Percentiles rank a stretch among this genome's conserved stretches.
These are phyloP conservation scores for Trypoxylon attenuatum DNA, from an alignment of 2,888 invertebrate species.

Conservation along the genomic window DNA sequence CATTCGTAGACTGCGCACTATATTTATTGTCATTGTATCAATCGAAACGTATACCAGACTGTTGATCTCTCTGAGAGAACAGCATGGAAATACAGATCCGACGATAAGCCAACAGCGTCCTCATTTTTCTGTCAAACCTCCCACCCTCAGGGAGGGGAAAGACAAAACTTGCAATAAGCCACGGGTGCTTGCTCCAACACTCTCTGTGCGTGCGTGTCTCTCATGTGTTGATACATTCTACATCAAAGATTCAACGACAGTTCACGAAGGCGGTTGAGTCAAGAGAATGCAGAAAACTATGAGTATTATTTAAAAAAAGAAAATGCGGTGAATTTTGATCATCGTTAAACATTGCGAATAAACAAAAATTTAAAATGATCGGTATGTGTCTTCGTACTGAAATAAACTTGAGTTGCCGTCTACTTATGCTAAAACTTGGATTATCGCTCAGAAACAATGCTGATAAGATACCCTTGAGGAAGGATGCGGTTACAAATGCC, in stretches of 20 bases:
- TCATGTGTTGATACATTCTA: background rate
- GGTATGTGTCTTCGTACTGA: background rate
- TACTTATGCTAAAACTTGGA: background rate
- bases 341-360: background rate
- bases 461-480: slow-evolving; percentile 36
- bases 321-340: background rate
- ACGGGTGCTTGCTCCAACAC: background rate
- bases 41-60: slow-evolving; percentile 43
- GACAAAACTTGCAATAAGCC: background rate
- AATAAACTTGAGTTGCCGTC: background rate
- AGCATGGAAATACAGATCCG: slow-evolving; percentile 59
- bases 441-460: background rate
- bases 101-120: slow-evolving; percentile 36
- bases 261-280: background rate
- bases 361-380: background rate
- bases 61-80: slow-evolving; percentile 36
- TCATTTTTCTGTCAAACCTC: slow-evolving; percentile 5
- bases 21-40: slow-evolving; percentile 62
- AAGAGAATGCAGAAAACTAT: background rate
- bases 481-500: slow-evolving; percentile 50
- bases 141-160: slow-evolving; percentile 6
- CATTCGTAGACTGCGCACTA: slow-evolving; percentile 34
- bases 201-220: too few relatives aligned
- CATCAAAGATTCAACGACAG: background rate
- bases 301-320: background rate